Conservation (phyloP, 2,888 invertebrate species). For the Eristalis arbustorum region DNA sequence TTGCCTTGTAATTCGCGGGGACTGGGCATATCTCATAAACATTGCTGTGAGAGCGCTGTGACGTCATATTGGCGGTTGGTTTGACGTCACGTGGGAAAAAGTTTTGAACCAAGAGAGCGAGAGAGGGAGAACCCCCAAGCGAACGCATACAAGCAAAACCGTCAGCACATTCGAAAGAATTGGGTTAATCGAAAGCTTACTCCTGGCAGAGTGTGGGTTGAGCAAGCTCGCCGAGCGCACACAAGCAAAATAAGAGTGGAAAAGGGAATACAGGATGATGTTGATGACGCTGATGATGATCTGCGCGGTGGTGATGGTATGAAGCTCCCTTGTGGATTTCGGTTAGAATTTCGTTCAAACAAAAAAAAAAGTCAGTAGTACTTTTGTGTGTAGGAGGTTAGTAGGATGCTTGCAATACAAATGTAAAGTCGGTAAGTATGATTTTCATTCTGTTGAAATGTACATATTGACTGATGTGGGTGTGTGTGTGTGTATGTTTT, state of each 20-base stretch:
- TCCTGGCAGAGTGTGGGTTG: conserved; percentile 11
- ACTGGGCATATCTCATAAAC: conserved; percentile 45
- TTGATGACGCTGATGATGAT: not conserved
- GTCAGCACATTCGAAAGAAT: conserved; percentile 42
- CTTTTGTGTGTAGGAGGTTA: conserved; percentile 58
- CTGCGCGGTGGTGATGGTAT: not conserved
- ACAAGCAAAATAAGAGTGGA: conserved; percentile 4
- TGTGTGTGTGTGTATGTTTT: conserved; percentile 13
- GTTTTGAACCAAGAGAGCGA: not conserved
- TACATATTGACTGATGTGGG: not conserved
- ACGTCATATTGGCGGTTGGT: conserved; percentile 51
- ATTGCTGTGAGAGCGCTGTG: conserved; percentile 50
- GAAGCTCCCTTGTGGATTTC: not conserved
- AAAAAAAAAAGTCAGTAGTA: conserved; percentile 2
- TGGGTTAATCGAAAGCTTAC: conserved; percentile 64
- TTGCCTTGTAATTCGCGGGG: conserved; percentile 11
- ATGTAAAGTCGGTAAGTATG: conserved; percentile 24
- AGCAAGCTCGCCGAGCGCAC: not conserved
- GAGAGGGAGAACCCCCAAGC: not conserved
- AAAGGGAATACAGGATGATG: not conserved
- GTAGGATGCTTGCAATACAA: conserved; percentile 45
- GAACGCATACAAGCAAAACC: not conserved
- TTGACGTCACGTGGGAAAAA: conserved; percentile 59
- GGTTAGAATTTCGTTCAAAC: conserved; percentile 14
- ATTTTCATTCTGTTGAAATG: not conserved